Conservation (phyloP, 1,140 invertebrate genomes). For the Lethrus apterus region DNA sequence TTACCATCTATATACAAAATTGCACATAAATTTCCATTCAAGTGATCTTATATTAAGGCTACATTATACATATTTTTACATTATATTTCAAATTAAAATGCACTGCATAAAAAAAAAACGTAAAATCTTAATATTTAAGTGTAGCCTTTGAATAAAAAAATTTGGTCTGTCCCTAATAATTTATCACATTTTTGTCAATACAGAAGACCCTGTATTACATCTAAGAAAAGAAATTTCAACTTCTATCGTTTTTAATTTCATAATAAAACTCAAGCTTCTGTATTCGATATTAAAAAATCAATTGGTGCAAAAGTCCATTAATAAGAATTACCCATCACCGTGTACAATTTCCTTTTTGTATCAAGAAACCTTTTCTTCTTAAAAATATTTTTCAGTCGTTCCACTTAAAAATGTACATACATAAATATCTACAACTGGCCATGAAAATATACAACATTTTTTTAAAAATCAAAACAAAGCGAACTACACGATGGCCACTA, state of each 20-base stretch:
- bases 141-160: not conserved
- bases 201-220: slow-evolving; percentile 9
- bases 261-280: too few relatives aligned
- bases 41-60: not conserved
- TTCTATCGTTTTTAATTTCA: not conserved
- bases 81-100: not conserved
- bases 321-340: not conserved
- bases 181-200: slow-evolving; percentile 12
- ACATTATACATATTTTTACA: not conserved
- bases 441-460: too few relatives aligned
- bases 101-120: not conserved
- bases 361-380: not conserved
- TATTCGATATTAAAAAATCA: too few relatives aligned
- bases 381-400: too few relatives aligned
- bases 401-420: too few relatives aligned
- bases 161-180: not conserved
- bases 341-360: not conserved
- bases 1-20: too few relatives aligned
- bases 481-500: too few relatives aligned
- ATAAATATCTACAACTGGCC: slow-evolving; percentile 12
- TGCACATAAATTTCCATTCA: slow-evolving; percentile 1
- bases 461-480: too few relatives aligned
- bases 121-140: not conserved
- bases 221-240: slow-evolving; percentile 1
- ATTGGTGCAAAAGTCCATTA: not conserved